Base-by-base conservation (phyloP, 2,888 invertebrate species). In the Mythimna vitellina region DNA sequence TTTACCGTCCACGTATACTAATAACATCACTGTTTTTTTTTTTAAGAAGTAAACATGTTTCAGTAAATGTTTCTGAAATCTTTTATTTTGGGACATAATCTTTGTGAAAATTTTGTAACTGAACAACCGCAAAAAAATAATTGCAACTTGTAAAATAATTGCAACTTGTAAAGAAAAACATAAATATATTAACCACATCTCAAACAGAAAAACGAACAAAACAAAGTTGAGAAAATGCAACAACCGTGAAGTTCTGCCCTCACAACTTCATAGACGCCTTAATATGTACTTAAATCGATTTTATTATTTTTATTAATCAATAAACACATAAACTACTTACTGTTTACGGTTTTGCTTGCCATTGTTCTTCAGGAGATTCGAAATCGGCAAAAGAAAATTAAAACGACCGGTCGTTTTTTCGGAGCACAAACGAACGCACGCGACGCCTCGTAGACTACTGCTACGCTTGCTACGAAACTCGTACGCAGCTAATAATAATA, bases 381-480 rank as follows among this genome's bases (percentile, higher is more conserved):
- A 61, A 78, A 72, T 84, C 67, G 78, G 74, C 86, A 86, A 73
- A 73, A 83, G 78, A 78, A 76, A 56, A 25, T 8, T 57, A 71
- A 46, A 76, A 82, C 79, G 60, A 80, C 56, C 63, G 68, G 22
- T 73, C 68, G 85, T 57, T 67, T 69, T 69, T 76, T 70, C 68
- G 61, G 46, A 61, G 57, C 86, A 86, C 84, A 70, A 85, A 75
- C 81, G 70, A 75, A 81, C 86, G 84, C 82, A 83, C 88, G 86
- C 88, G 85, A 85, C 86, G 76, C 68, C 82, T 87, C 92, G 94
- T 93, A 93, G 93, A 84, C 86, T 78, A 81, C 81, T 84, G 92
- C 93, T 93, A 93, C 93, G 93, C 79, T 76, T 83, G 92, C 93
- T 93, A 93, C 94, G 94, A 87, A 71, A 86, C 87, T 84, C 88